These are phyloP conservation scores for Philopedon plagiatum DNA, from an alignment of 2,888 invertebrate genomes.

Conservation along the genomic window DNA sequence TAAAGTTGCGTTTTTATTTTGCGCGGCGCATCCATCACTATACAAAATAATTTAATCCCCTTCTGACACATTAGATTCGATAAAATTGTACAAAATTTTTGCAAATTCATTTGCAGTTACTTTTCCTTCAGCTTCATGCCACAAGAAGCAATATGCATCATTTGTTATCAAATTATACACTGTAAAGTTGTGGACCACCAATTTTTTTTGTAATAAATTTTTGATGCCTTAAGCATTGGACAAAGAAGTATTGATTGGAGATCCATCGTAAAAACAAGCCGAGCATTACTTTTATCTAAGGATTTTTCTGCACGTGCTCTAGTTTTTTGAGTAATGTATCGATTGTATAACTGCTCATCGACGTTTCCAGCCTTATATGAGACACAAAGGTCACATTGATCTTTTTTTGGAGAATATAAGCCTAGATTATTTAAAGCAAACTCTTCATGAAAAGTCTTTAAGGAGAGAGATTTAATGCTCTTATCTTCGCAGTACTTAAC, in stretches of 20 bases:
- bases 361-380: background rate
- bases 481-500: background rate
- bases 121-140: constrained; percentile 5
- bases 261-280: constrained; percentile 36
- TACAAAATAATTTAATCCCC: background rate
- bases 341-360: background rate
- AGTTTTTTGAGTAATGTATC: constrained; percentile 39
- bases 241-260: constrained; percentile 51
- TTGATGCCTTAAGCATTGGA: constrained; percentile 52
- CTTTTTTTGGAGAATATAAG: background rate
- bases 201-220: constrained; percentile 57
- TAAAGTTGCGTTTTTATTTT: constrained; percentile 1
- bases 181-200: constrained; percentile 58
- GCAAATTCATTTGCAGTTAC: background rate
- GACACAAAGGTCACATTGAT: background rate
- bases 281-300: constrained; percentile 44
- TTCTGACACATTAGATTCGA: background rate
- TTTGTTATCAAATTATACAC: constrained; percentile 50
- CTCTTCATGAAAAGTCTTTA: constrained; percentile 27
- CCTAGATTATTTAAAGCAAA: constrained; percentile 48
- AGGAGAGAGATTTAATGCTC: background rate
- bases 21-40: constrained; percentile 1
- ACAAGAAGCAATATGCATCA: background rate
- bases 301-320: constrained; percentile 44
- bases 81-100: background rate